These are phyloP conservation scores for Drosophila pruinosa DNA, from an alignment of 1,140 invertebrate species.

Conservation along the genomic window DNA sequence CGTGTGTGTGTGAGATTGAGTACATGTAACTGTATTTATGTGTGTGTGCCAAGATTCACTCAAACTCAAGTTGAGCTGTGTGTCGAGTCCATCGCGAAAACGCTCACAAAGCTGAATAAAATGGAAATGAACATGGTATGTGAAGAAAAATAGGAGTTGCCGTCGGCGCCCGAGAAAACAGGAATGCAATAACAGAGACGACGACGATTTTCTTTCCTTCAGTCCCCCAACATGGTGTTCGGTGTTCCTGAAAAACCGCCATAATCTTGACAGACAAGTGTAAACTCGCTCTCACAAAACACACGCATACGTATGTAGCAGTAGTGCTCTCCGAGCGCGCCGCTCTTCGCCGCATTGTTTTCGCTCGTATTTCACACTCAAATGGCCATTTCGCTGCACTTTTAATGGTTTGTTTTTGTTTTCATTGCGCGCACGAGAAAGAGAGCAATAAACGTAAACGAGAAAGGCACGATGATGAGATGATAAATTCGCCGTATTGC, in stretches of 20 bases:
- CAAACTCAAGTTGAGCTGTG: conserved; percentile 40
- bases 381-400: conserved; percentile 51
- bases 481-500: conserved; percentile 38
- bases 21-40: background rate
- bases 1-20: background rate
- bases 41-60: conserved; percentile 47
- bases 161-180: conserved; percentile 53
- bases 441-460: conserved; percentile 19
- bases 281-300: conserved; percentile 38
- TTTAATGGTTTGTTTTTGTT: conserved; percentile 77
- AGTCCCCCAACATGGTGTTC: conserved; percentile 1
- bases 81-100: conserved; percentile 25
- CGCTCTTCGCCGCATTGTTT: conserved; percentile 63
- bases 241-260: conserved; percentile 67
- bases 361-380: conserved; percentile 49
- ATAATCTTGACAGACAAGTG: conserved; percentile 81
- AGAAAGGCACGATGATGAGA: conserved; percentile 1
- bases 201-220: conserved; percentile 27
- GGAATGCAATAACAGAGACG: conserved; percentile 1
- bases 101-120: conserved; percentile 17
- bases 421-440: conserved; percentile 42
- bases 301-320: conserved; percentile 12
- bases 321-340: conserved; percentile 11
- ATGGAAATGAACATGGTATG: conserved; percentile 62
- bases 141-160: conserved; percentile 80